These are phyloP conservation scores for Mayetiola destructor DNA, from an alignment of 2,888 invertebrate species.

Conservation along the genomic window DNA sequence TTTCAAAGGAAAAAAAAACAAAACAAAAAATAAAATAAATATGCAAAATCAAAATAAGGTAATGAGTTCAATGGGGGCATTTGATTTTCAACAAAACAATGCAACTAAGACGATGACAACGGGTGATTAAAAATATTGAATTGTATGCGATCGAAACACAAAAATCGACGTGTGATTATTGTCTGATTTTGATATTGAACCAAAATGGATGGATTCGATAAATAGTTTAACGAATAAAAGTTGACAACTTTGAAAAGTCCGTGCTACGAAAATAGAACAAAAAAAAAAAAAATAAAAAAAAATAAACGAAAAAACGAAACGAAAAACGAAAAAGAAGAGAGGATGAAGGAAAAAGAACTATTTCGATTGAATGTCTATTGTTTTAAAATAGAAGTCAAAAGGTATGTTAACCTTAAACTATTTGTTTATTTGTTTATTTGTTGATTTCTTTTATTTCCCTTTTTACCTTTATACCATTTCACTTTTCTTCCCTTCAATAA, in stretches of 20 bases:
- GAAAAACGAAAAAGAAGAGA: not conserved
- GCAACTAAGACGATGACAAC: not conserved
- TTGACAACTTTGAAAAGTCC: no score
- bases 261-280: not conserved
- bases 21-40: no score
- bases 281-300: not conserved
- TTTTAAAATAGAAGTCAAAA: conserved; percentile 12
- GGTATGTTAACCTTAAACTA: conserved; percentile 9
- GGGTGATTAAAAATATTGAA: conserved; percentile 7
- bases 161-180: no score
- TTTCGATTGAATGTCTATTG: conserved; percentile 5
- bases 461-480: no score
- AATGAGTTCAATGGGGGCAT: conserved; percentile 12
- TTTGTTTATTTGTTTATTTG: conserved; percentile 8
- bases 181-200: no score
- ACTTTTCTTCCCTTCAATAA: no score
- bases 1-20: no score
- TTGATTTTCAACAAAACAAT: conserved; percentile 6
- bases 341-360: not conserved
- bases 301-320: conserved; percentile 1
- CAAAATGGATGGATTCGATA: no score
- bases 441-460: not conserved
- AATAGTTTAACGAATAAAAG: no score
- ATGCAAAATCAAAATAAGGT: conserved; percentile 3
- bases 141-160: conserved; percentile 10